Evolutionary conservation across 2,888 invertebrate genomes (phyloP).

Genomic region (Tridacna crocea): DNA sequence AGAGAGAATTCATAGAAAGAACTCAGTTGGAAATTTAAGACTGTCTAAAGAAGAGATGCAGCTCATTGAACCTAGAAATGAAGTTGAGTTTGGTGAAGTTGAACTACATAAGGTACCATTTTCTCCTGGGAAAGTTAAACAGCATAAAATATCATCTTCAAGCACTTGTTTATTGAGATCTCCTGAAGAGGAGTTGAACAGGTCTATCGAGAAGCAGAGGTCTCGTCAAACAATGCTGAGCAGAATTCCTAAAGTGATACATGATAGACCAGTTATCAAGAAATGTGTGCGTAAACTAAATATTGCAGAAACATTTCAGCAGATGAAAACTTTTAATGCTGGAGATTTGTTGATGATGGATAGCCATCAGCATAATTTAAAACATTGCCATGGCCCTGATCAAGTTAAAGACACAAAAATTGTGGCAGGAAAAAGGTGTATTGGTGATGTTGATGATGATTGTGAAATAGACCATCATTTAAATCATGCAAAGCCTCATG

Average conservation of each 20-base stretch:
- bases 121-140: conserved; percentile 1
- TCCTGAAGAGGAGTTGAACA: conserved; percentile 17
- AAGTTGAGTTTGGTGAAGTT: conserved; percentile 16
- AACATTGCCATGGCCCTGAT: neutral
- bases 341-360: conserved; percentile 14
- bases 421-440: neutral
- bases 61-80: conserved; percentile 9
- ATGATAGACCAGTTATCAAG: conserved; percentile 13
- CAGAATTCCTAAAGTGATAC: neutral
- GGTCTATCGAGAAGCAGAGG: conserved; percentile 17
- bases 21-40: neutral
- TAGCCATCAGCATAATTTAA: neutral
- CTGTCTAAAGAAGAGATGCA: neutral
- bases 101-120: conserved; percentile 14
- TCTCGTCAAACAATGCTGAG: neutral
- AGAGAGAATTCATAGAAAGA: neutral
- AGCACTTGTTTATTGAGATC: neutral
- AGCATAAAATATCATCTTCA: neutral
- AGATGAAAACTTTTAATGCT: conserved; percentile 2
- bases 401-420: neutral
- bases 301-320: conserved; percentile 18
- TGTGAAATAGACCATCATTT: neutral
- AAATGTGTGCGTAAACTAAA: conserved; percentile 5
- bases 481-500: neutral
- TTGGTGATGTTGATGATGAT: conserved; percentile 3